Conservation (phyloP, 1,140 invertebrate species). For the Orchesella cincta region DNA sequence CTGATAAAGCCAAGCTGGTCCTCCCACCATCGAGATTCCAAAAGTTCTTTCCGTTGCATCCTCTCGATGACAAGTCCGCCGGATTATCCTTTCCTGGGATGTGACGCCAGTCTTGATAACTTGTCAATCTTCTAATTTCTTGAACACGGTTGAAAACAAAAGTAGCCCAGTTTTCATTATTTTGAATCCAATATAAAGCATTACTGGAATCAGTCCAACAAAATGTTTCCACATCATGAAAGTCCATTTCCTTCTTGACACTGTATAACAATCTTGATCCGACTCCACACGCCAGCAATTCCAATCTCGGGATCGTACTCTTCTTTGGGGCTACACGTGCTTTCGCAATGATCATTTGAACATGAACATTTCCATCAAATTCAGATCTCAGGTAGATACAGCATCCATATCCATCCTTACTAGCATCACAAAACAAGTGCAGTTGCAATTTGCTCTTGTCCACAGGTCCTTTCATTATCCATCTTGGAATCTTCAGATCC, state of each 20-base stretch:
- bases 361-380: constrained; percentile 35
- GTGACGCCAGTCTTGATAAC: too few species aligned
- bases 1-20: too few species aligned
- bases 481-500: not conserved
- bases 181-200: constrained; percentile 51
- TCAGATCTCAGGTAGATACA: not conserved
- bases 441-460: not conserved
- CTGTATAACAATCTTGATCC: constrained; percentile 49
- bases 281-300: constrained; percentile 55
- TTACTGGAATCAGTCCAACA: constrained; percentile 53
- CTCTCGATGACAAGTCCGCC: too few species aligned
- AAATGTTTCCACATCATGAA: not conserved
- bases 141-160: constrained; percentile 47
- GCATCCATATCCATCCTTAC: not conserved
- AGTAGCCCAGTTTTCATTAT: constrained; percentile 38
- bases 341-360: constrained; percentile 50
- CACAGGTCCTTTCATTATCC: too few species aligned
- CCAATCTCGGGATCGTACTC: constrained; percentile 56
- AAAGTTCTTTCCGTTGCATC: too few species aligned
- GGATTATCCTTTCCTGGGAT: too few species aligned
- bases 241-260: not conserved
- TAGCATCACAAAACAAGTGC: constrained; percentile 14
- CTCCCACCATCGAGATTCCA: too few species aligned
- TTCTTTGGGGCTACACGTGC: constrained; percentile 53
- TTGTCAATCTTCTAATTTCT: too few species aligned